Evolutionary conservation across 2,888 invertebrate genomes (phyloP).

Genomic region (Orthosia incerta): DNA sequence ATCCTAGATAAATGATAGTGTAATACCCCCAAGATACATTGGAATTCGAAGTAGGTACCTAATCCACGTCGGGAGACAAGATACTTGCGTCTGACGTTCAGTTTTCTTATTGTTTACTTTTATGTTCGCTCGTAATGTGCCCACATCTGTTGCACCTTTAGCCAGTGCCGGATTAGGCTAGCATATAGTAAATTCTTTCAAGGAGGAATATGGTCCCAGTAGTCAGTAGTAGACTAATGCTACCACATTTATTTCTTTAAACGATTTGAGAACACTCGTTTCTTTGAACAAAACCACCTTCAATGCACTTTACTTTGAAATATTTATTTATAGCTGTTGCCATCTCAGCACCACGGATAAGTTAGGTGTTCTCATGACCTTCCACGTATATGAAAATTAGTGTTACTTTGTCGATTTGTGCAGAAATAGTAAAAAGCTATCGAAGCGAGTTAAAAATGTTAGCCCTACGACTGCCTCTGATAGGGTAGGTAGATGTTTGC

Average conservation of each 20-base stretch:
- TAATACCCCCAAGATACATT: slow-evolving; percentile 9
- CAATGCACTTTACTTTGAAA: too few species aligned
- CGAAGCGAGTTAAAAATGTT: neutral
- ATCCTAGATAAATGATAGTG: too few species aligned
- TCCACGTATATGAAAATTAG: neutral
- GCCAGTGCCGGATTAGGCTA: neutral
- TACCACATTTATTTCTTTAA: neutral
- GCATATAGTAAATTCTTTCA: too few species aligned
- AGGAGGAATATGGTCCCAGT: neutral
- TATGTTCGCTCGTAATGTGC: slow-evolving; percentile 61
- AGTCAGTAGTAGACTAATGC: neutral
- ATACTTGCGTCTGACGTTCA: slow-evolving; percentile 34
- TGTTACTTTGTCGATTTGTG: neutral
- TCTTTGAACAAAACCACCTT: neutral
- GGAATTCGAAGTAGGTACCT: slow-evolving; percentile 17
- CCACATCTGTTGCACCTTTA: slow-evolving; percentile 56
- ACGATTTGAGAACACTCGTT: neutral
- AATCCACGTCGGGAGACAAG: slow-evolving; percentile 37
- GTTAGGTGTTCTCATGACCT: neutral
- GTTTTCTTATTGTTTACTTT: slow-evolving; percentile 68
- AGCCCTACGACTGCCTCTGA: neutral
- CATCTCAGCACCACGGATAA: neutral
- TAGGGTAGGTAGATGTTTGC: too few species aligned
- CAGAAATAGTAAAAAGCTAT: neutral
- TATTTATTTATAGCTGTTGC: neutral